Conservation (phyloP, 2,888 invertebrate genomes). For the Lasioglossum villosulum region DNA sequence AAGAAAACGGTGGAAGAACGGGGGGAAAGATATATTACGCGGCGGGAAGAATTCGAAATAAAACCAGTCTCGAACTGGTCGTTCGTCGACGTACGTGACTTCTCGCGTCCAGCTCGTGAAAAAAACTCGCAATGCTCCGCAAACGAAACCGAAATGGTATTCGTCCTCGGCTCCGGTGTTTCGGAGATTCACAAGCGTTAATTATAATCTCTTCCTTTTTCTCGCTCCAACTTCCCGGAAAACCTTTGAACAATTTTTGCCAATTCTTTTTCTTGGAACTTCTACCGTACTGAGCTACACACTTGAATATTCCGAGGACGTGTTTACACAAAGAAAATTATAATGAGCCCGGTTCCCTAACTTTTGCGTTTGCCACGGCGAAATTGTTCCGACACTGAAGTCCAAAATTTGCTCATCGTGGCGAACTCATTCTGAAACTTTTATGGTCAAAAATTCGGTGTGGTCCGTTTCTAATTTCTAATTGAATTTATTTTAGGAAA, state of each 20-base stretch:
- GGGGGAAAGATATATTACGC: background rate
- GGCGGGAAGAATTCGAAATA: background rate
- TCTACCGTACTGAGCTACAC: background rate
- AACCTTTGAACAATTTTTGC: constrained; percentile 1
- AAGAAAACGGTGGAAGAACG: background rate
- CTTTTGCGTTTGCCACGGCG: background rate
- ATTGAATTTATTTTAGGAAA: background rate
- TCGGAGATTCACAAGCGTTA: constrained; percentile 29
- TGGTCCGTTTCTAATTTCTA: background rate
- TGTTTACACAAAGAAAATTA: background rate
- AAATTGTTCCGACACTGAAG: background rate
- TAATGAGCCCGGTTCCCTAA: background rate
- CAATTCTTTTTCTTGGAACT: background rate
- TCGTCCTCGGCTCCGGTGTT: background rate
- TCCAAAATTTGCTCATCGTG: background rate
- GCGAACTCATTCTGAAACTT: background rate
- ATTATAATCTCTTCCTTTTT: constrained; percentile 16
- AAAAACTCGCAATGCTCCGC: constrained; percentile 44
- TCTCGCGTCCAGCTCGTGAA: constrained; percentile 10
- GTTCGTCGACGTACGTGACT: constrained; percentile 25
- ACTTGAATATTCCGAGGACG: background rate
- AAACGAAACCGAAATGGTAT: constrained; percentile 51
- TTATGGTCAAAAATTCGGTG: background rate
- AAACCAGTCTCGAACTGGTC: constrained; percentile 3
- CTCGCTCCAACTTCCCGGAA: background rate